A percentile compares a stretch with the other conserved stretches of the same genome.
Evolutionary conservation across 2,888 invertebrate genomes (phyloP).

Genomic region (Ichneumon xanthorius): DNA sequence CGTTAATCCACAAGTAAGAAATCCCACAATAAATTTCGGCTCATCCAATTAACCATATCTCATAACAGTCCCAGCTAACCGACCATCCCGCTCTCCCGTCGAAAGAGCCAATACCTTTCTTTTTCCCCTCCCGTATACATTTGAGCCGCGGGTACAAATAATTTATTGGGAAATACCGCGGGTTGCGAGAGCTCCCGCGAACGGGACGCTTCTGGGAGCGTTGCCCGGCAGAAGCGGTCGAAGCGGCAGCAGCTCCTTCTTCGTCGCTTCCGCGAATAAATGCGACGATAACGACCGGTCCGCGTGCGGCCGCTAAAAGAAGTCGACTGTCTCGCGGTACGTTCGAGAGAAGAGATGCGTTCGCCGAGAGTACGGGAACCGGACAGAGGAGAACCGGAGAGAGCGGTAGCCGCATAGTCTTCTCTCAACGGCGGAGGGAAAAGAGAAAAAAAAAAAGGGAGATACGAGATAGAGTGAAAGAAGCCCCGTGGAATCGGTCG

Average conservation of each 20-base stretch:
- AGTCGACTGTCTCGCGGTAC: conserved; percentile 57
- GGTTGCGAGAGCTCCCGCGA: conserved; percentile 51
- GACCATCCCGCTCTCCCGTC: neutral
- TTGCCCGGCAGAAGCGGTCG: conserved; percentile 58
- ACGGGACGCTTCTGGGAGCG: conserved; percentile 65
- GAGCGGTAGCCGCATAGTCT: conserved; percentile 44
- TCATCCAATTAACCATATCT: neutral
- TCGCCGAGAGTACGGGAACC: conserved; percentile 58
- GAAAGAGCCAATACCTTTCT: conserved; percentile 1
- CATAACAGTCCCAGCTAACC: neutral
- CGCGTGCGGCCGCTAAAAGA: conserved; percentile 71
- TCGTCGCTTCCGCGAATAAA: conserved; percentile 77
- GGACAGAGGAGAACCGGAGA: conserved; percentile 53
- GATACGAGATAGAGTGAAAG: conserved; percentile 67
- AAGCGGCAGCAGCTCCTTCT: conserved; percentile 63
- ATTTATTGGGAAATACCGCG: conserved; percentile 58
- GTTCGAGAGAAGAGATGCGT: conserved; percentile 52
- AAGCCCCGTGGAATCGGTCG: conserved; percentile 76
- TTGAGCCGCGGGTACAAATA: conserved; percentile 54
- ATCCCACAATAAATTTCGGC: neutral
- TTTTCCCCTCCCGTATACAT: conserved; percentile 29
- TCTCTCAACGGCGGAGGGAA: conserved; percentile 24
- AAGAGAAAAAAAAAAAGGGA: conserved; percentile 30
- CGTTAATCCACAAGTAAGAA: neutral
- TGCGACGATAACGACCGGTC: conserved; percentile 81